These are phyloP conservation scores for Calonectris borealis DNA, from an alignment of 2,113 vertebrate genomes.

Conservation along the genomic window DNA sequence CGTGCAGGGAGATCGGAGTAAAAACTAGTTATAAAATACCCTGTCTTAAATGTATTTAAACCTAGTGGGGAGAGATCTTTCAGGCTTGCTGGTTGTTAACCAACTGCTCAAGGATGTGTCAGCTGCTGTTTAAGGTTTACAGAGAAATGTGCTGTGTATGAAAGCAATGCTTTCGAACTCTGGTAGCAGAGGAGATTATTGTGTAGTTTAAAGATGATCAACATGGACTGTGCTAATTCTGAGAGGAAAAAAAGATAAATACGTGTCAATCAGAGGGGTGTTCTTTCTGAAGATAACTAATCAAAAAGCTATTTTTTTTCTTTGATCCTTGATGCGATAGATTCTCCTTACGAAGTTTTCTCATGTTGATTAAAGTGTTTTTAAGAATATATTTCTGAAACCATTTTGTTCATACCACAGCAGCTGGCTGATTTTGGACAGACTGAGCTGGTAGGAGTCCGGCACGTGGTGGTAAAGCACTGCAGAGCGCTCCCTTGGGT, in stretches of 20 bases:
- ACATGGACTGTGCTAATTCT: neutral
- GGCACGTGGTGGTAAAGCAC: neutral
- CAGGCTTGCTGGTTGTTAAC: neutral
- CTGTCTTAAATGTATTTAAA: neutral
- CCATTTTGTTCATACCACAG: neutral
- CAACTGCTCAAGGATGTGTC: neutral
- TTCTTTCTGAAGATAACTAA: neutral
- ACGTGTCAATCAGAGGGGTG: neutral
- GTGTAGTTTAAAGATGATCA: neutral
- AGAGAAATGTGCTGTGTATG: neutral
- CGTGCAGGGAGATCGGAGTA: neutral
- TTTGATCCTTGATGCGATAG: neutral
- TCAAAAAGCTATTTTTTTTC: neutral
- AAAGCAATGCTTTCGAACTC: neutral
- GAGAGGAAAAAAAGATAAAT: neutral
- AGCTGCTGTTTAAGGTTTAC: neutral
- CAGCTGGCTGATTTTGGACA: neutral
- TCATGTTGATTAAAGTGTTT: neutral
- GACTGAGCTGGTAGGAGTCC: neutral
- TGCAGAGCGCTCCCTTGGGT: neutral
- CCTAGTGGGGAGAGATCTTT: neutral
- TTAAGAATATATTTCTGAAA: neutral
- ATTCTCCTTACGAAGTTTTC: neutral
- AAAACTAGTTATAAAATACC: neutral
- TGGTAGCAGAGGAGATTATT: neutral